Evolutionary conservation across 2,113 vertebrate species (phyloP), one percentile per base, ranked within the genome.

Genomic region (Gavia stellata): DNA sequence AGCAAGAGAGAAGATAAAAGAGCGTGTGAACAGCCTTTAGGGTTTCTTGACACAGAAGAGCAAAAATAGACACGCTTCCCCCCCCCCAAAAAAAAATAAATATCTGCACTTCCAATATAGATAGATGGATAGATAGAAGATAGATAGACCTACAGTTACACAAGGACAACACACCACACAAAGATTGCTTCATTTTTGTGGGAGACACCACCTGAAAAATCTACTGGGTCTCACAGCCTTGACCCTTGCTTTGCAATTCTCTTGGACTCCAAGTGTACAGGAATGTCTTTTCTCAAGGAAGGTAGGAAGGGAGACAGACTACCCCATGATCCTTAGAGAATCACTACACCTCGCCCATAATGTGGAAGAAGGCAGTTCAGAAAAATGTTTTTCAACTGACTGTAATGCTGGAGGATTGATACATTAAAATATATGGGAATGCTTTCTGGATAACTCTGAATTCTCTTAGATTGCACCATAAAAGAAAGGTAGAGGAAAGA

Each of bases 121-220:
- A 38, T 3, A 20, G n/a, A 40, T 8, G 34, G 23, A 40, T 4
- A 66, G 12, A 53, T 6, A 31, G 14, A 63, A 13, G 5, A 6
- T 5, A 47, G n/a, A 17, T 3, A 52, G 5, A 16, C 8, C 26
- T 16, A 29, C 33, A 73, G 21, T 45, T 73, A 38, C 7, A 29
- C 7, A 23, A 55, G 18, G 3, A 14, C 17, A 59, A 21, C 16
- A 55, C 12, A 44, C 1, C 15, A 45, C 16, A 29, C 6, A 28
- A 3, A 17, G 12, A 62, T 33, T n/a, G 2, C 6, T 62, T 45
- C 42, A 12, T 75, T 15, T 53, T 56, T 0, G 0, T 29, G 31
- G 31, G 61, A 55, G 21, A 21, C 34, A 42, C 7, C 25, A 52
- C 1, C 10, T 66, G 26, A 42, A 62, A 62, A 55, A 40, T 55